Base-by-base conservation (phyloP, 2,888 invertebrate species). In the Cheilosia vernalis region DNA sequence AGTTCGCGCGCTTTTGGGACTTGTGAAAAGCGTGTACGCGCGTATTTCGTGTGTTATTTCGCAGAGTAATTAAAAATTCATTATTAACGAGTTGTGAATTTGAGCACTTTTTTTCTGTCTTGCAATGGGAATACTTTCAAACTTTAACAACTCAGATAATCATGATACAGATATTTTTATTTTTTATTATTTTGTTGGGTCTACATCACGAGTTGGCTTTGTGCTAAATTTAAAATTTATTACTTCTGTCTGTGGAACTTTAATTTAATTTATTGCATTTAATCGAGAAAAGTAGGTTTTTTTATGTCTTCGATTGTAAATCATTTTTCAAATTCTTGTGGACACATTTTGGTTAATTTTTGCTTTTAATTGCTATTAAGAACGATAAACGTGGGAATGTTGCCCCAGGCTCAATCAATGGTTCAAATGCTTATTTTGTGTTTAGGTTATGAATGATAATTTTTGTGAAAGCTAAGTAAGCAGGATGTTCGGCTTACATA, bases 201-300 rank as follows among this genome's bases (percentile, higher is more conserved):
- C 19, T 42, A 47, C 44, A 60, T 47, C 44, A 67, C 67, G 42
- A 44, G 17, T 58, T 51, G 58, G 37, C 13, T 66, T 73, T 73
- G 80, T 56, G 33, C 63, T 81, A 61, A 70, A 80, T 80, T 74
- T 56, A 13, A 70, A 64, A 81, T 81, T 76, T 76, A 82, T 82
- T 56, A 67, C 63, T 76, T 77, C n/a, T 33, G 33, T 55, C 27
- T 27, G 47, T 19, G 44, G 17, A 9, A 30, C n/a, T 40, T 66
- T 56, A 66, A 37, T 63, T 19, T 60, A 60, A 72, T 72, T 53
- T 42, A 73, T 66, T 58, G 33, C 49, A 64, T 64, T 73, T n/a
- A 64, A 74, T 73, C 55, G 40, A 21, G 15, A 72, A 42, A 40
- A 47, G 30, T 60, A 27, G 19, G 15, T 56, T 47, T 24, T 61